phyloP scores from a whole-genome alignment of 2,113 vertebrate genomes.

The Solea senegalensis region DNA sequence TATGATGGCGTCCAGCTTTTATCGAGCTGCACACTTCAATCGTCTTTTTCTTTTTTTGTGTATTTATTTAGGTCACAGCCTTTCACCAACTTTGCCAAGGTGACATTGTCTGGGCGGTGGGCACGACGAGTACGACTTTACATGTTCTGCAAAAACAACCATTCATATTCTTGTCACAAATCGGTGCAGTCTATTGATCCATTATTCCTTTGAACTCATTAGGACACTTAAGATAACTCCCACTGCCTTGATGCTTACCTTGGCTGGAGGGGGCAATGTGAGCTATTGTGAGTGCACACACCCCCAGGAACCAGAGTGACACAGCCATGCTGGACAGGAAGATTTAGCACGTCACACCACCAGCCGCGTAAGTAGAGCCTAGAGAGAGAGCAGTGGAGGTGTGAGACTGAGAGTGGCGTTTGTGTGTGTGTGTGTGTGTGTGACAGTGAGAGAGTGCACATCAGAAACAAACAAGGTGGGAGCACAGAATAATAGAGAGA shows the following conservation, averaged over 20 bases:
- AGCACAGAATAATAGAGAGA: slow-evolving; percentile 41
- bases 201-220: slow-evolving; percentile 1
- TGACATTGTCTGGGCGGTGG: slow-evolving; percentile 15
- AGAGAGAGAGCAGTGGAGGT: slow-evolving; percentile 51
- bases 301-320: slow-evolving; percentile 77
- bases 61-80: slow-evolving; percentile 29
- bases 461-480: slow-evolving; percentile 39
- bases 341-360: slow-evolving; percentile 70
- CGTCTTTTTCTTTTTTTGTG: neutral
- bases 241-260: slow-evolving; percentile 61
- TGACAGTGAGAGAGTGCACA: slow-evolving; percentile 29
- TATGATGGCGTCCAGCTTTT: slow-evolving; percentile 27
- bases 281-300: slow-evolving; percentile 69
- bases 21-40: slow-evolving; percentile 23
- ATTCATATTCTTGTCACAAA: slow-evolving; percentile 10
- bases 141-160: neutral
- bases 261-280: slow-evolving; percentile 74
- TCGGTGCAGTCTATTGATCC: neutral
- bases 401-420: slow-evolving; percentile 15
- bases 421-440: neutral
- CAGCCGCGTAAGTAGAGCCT: slow-evolving; percentile 70
- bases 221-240: slow-evolving; percentile 1
- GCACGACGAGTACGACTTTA: neutral
- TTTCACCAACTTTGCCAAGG: slow-evolving; percentile 18
- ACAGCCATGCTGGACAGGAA: slow-evolving; percentile 74